Base-by-base conservation (phyloP, 2,888 invertebrate species). In the Meteorus cinctellus region DNA sequence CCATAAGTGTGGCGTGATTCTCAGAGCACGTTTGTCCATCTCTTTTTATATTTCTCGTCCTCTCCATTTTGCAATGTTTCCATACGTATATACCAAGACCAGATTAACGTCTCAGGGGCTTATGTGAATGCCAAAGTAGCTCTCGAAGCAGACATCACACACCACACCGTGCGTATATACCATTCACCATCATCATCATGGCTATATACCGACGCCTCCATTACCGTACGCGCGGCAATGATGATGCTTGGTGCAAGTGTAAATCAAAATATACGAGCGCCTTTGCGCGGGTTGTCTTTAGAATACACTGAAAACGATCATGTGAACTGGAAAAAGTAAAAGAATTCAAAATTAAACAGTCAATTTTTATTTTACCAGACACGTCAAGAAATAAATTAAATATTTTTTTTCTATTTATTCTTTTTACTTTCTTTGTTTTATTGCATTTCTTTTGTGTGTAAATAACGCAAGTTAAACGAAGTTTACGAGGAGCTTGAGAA, bases 21-120 rank as follows among this genome's bases (percentile, higher is more conserved):
- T 77, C 76, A 78, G 78, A 74, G 72, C 24, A 45, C 62, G 74
- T 74, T 75, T 70, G 65, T 75, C 67, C 65, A 24, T 48, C 31
- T 45, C 19, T 24, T 48, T 29, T 24, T 71, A 45, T 68, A n/a
- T 66, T 41, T 16, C 19, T 24, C n/a, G 8, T n/a, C 31, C 55
- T 69, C 55, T 70, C 19, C 24, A 55, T 27, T 60, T 71, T 71
- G 24, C 41, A 31, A 24, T 27, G 5, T 60, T 29, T 19, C 36
- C 66, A 31, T 34, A 67, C n/a, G 41, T 60, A 60, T 41, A 62
- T 41, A 41, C 29, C 72, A 62, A 72, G 48, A 63, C 62, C 63
- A 74, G 74, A 74, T 74, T 74, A 74, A 69, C 74, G 68, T 74
- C 74, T 66, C 12, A 24, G 63, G 19, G 41, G 66, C 66, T 74